Evolutionary conservation across 2,113 vertebrate species (phyloP).

Genomic region (Reinhardtius hippoglossoides): DNA sequence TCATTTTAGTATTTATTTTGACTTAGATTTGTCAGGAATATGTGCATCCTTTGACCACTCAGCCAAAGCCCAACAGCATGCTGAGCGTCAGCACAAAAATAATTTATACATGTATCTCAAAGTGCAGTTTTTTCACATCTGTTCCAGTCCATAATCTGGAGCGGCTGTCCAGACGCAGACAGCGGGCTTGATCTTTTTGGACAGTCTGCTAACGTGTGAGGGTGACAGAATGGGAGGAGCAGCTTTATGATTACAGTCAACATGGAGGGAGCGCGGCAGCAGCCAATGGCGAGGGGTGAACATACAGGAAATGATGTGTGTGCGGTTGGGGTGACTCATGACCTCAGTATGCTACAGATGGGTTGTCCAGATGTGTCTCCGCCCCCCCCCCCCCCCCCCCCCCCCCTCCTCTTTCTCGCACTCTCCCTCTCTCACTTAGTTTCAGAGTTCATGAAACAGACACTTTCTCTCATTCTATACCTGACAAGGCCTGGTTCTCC

Average conservation of each 20-base stretch:
- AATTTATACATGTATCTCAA: background rate
- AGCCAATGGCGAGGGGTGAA: slow-evolving; percentile 50
- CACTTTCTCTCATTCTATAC: background rate
- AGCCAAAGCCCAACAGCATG: background rate
- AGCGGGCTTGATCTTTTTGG: slow-evolving; percentile 24
- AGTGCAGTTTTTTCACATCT: slow-evolving; percentile 25
- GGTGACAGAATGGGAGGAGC: slow-evolving; percentile 47
- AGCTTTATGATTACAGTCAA: slow-evolving; percentile 45
- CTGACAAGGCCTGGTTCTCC: too few relatives aligned
- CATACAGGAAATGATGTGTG: slow-evolving; percentile 73
- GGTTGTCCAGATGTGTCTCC: slow-evolving; percentile 70
- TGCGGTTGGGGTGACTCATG: slow-evolving; percentile 74
- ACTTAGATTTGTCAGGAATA: background rate
- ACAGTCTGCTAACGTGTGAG: slow-evolving; percentile 22
- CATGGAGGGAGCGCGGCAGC: slow-evolving; percentile 20
- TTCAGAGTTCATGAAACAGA: slow-evolving; percentile 18
- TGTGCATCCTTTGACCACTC: background rate
- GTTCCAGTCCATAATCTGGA: slow-evolving; percentile 10
- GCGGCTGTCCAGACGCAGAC: slow-evolving; percentile 12
- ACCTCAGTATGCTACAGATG: slow-evolving; percentile 74
- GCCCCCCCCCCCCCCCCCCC: background rate
- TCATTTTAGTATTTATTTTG: background rate
- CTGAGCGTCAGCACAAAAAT: background rate
- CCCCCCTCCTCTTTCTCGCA: background rate
- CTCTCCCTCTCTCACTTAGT: slow-evolving; percentile 4